These are phyloP conservation scores for Lochmaea capreae DNA, from an alignment of 2,888 invertebrate species.

Conservation along the genomic window DNA sequence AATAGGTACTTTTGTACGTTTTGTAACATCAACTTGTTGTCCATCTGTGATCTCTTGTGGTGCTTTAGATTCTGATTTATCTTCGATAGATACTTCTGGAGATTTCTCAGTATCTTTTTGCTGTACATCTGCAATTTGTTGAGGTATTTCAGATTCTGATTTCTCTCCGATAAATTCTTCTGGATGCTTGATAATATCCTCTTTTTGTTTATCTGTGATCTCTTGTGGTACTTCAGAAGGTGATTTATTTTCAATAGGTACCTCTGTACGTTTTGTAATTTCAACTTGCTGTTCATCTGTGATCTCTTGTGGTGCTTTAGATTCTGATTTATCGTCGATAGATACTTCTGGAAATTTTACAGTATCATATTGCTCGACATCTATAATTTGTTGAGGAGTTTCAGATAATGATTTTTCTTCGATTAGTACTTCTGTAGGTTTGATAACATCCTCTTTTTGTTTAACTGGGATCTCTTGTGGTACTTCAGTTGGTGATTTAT, in stretches of 20 bases:
- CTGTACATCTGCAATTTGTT: neutral
- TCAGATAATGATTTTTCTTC: neutral
- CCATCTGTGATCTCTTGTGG: slow-evolving; percentile 4
- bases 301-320: neutral
- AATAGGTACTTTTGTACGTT: neutral
- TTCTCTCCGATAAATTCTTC: neutral
- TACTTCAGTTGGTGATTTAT: neutral
- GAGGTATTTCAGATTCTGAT: slow-evolving; percentile 3
- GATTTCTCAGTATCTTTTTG: neutral
- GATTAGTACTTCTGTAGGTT: neutral
- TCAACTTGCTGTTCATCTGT: neutral
- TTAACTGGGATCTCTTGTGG: slow-evolving; percentile 4
- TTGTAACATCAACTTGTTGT: neutral
- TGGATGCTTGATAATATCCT: neutral
- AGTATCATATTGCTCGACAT: neutral
- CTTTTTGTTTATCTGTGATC: neutral
- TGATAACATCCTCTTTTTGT: neutral
- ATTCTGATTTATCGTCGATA: neutral
- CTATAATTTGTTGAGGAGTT: neutral
- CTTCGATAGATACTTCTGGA: slow-evolving; percentile 19
- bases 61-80: neutral
- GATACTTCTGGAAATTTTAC: neutral
- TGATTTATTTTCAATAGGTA: neutral
- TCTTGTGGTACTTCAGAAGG: neutral
- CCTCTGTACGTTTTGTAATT: neutral